A percentile compares a stretch with the other conserved stretches of the same genome.
These are phyloP conservation scores for Platysternon megacephalum DNA, from an alignment of 2,113 vertebrate genomes.

Conservation along the genomic window DNA sequence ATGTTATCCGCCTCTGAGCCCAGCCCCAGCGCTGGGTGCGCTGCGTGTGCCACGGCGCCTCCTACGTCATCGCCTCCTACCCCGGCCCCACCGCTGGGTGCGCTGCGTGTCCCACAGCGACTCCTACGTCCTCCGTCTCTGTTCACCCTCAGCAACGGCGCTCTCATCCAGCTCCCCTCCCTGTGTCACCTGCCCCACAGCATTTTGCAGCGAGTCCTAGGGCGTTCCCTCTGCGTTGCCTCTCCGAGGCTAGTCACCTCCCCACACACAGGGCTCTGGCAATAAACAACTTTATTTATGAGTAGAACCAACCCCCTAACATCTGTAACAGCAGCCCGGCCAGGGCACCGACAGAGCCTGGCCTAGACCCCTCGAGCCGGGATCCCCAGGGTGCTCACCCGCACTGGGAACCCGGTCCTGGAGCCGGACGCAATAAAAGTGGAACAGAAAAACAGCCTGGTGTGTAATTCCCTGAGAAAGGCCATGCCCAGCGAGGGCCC, in stretches of 20 bases:
- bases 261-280: background rate
- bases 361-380: background rate
- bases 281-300: background rate
- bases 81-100: background rate
- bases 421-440: background rate
- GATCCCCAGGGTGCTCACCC: background rate
- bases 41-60: accelerated
- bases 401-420: background rate
- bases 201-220: too few relatives aligned
- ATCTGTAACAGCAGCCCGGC: background rate
- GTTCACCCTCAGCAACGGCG: too few relatives aligned
- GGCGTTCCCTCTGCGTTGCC: too few relatives aligned
- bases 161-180: too few relatives aligned
- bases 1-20: slow-evolving; percentile 83
- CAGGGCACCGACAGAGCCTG: background rate
- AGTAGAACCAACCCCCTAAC: background rate
- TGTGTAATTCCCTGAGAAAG: background rate
- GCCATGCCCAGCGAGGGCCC: background rate
- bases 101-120: background rate
- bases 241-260: too few relatives aligned
- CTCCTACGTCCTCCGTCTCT: background rate
- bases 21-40: background rate
- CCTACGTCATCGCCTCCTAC: background rate
- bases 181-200: background rate
- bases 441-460: background rate